Evolutionary conservation across 2,888 invertebrate genomes (phyloP), one percentile per base, ranked within the genome.

Genomic region (Anoplius nigerrimus): DNA sequence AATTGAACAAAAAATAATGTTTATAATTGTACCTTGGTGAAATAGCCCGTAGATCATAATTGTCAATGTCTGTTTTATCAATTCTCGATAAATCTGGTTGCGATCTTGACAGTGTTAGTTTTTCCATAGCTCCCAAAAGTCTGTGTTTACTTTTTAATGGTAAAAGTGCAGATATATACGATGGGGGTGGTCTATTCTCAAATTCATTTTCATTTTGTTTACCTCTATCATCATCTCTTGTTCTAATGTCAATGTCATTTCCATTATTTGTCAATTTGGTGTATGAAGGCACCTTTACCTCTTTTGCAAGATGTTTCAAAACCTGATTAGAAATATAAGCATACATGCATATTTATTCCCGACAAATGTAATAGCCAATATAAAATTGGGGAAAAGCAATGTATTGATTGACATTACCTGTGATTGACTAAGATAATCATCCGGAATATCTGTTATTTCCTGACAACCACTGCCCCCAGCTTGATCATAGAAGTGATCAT

Each of bases 381-480:
- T n/a, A 48, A 20, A 34, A 54, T 24, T n/a, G 8, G 18, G 6
- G n/a, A 5, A 20, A 62, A 16, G 11, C 8, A 27, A 43, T n/a
- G n/a, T n/a, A n/a, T n/a, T n/a, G n/a, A n/a, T n/a, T n/a, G n/a
- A n/a, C 57, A 53, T 66, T 55, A 90, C 90, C 74, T 95, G 95
- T 1, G 95, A 95, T 83, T 95, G 95, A 87, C 93, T 95, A 16
- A 95, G 90, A 84, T 95, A 95, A 89, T 95, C 95, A 83, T 95
- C 95, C 0, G 95, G 95, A 83, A 95, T 95, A 87, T 95, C 95
- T 0, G 94, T 94, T 81, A 95, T 94, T 90, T 95, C 95, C 89
- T 93, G 91, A 75, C 88, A 89, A 20, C 88, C 87, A 55, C 86
- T 82, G 42, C 81, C 78, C 55, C 79, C 78, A 15, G 82, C 73